Evolutionary conservation across 2,113 vertebrate genomes (phyloP), one percentile per base, ranked within the genome.

Genomic region (Callipepla californica): DNA sequence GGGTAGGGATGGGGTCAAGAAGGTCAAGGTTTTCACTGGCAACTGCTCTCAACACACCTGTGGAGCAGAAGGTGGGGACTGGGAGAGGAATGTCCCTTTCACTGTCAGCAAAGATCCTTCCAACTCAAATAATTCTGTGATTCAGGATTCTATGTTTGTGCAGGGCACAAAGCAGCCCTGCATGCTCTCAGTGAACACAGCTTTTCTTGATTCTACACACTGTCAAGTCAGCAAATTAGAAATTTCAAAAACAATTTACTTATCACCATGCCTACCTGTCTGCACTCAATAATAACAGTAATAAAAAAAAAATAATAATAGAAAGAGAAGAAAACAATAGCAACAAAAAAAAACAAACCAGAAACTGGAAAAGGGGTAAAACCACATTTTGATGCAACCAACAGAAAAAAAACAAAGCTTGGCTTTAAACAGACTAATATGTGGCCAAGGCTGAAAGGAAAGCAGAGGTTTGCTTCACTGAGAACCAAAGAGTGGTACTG

Each of bases 161-260:
- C n/a, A 93, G 80, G 70, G 36, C 88, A 89, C 22, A 80, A 74
- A 68, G 44, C 80, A 87, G 76, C 72, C 58, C 77, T 89, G 89
- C 51, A 13, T 48, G 63, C 80, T 83, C 55, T 45, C 40, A 34
- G 59, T 9, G 15, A 86, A 57, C 59, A 18, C 1, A 50, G 86
- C 26, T 83, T 38, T 65, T 89, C 51, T 34, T 69, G 28, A 34
- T 79, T 44, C 25, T 44, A 69, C 68, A 30, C 40, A 86, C 70
- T 76, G 69, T 48, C 45, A 44, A 88, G 28, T 76, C 63, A 79
- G 79, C 15, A 6, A 82, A 81, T 80, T 2, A 2, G 28, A 51
- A 93, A 77, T 61, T 92, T 95, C 50, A 80, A 58, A 78, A 85
- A 38, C n/a, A 42, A 85, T 87, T 81, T 81, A 61, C 38, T 47